Base-by-base conservation (phyloP, 2,113 vertebrate genomes). In the Xenopus laevis region DNA sequence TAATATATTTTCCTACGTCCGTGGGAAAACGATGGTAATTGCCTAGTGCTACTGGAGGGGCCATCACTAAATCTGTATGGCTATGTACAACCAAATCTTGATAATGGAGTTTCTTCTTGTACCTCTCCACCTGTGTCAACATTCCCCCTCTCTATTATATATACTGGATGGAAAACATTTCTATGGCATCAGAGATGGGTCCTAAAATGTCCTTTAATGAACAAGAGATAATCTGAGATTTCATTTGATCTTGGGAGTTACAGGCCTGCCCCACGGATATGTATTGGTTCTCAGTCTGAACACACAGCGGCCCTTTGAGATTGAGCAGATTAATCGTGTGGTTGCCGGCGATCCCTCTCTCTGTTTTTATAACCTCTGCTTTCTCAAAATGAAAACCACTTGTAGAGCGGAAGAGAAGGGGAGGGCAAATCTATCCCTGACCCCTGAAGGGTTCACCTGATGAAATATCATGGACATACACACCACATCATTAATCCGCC, bases 301-400 rank as follows among this genome's bases (percentile, higher is more conserved):
- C 58, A 58, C 27, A 65, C 33, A 67, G 61, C 59, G 58, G 66
- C 57, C 72, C 60, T 61, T 62, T 68, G 72, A 75, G 72, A 57
- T 66, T 75, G 44, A 52, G 44, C 55, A 75, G 65, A 75, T 75
- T 75, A 75, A 75, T 75, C 65, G 27, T 68, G 72, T 50, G 57
- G 72, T 75, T 75, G 17, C 57, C 62, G 65, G 57, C 57, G 21
- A 68, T 68, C 64, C 17, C 61, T 72, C 63, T 68, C 59, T 68
- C 27, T 68, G 72, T 75, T 75, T 68, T 75, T 68, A 10, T 75
- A 75, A 75, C 72, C 72, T 76, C 66, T 76, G 57, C 58, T 69
- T 68, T 62, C 44, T 62, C 16, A 53, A 74, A 76, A 76, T 76
- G 65, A 76, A 76, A 76, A 76, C 58, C 73, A 76, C 33, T 76